Conservation (phyloP, 1,140 invertebrate genomes). For the Ooceraea biroi region DNA sequence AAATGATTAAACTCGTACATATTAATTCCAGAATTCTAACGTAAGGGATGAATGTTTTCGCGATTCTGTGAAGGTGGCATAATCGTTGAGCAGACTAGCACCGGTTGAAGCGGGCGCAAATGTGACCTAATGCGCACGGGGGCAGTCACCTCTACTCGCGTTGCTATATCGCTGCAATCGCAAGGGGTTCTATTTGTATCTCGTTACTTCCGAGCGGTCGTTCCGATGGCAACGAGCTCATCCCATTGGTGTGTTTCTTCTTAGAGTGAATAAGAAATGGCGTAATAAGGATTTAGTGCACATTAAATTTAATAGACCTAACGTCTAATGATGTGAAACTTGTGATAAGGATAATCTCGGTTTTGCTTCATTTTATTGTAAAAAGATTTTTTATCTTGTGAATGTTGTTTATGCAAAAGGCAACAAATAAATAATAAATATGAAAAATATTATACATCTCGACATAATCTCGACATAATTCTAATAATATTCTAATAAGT, state of each 20-base stretch:
- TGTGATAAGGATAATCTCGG: neutral
- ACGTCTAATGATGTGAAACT: neutral
- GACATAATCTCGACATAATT: too few relatives aligned
- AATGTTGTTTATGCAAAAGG: too few relatives aligned
- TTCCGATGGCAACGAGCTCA: slow-evolving; percentile 58
- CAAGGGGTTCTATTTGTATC: slow-evolving; percentile 82
- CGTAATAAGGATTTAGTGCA: neutral
- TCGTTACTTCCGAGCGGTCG: slow-evolving; percentile 79
- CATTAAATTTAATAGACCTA: neutral
- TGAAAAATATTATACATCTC: too few relatives aligned
- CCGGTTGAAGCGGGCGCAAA: slow-evolving; percentile 69
- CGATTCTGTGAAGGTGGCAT: slow-evolving; percentile 61
- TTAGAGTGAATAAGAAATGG: neutral
- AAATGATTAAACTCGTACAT: slow-evolving; percentile 10
- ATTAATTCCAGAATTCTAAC: neutral
- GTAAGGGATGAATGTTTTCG: slow-evolving; percentile 67
- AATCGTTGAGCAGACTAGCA: slow-evolving; percentile 57
- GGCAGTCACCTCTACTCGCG: slow-evolving; percentile 76
- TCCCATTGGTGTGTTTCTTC: neutral
- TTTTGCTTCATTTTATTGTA: neutral
- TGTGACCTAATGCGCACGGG: slow-evolving; percentile 78
- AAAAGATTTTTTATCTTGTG: too few relatives aligned
- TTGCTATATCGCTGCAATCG: slow-evolving; percentile 72
- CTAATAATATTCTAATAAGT: too few relatives aligned
- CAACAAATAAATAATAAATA: too few relatives aligned